Evolutionary conservation across 2,888 invertebrate genomes (phyloP).

Genomic region (Phoenoteleia sp.): DNA sequence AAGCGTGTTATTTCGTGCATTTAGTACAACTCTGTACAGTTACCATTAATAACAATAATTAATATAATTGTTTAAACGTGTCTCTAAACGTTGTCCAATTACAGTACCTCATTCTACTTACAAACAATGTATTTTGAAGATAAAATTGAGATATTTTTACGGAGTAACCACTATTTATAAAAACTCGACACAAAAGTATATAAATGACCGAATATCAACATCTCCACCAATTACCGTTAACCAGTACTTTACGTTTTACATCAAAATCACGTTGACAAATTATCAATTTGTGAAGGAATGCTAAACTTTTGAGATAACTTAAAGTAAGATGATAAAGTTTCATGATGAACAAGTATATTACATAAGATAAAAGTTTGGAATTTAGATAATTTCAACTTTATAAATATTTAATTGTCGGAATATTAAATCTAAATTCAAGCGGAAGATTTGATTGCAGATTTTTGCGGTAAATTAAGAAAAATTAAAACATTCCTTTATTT

Average conservation of each 20-base stretch:
- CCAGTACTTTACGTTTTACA: background rate
- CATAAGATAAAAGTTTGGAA: too few species aligned
- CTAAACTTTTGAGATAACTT: constrained; percentile 27
- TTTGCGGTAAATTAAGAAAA: too few species aligned
- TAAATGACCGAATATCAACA: background rate
- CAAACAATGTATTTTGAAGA: background rate
- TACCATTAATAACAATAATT: constrained; percentile 31
- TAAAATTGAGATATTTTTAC: background rate
- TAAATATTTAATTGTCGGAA: background rate
- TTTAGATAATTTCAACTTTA: too few species aligned
- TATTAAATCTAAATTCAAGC: too few species aligned
- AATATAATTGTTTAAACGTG: background rate
- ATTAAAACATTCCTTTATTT: too few species aligned
- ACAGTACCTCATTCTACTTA: background rate
- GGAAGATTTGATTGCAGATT: too few species aligned
- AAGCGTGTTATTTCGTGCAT: background rate
- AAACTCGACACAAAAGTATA: background rate
- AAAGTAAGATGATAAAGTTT: constrained; percentile 27
- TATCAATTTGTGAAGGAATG: constrained; percentile 43
- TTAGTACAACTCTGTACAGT: background rate
- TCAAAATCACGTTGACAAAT: constrained; percentile 27
- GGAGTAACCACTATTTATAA: background rate
- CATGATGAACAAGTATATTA: constrained; percentile 35
- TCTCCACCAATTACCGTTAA: constrained; percentile 4
- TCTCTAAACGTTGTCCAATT: background rate